These are phyloP conservation scores for Megaceryle alcyon DNA, from an alignment of 2,797 vertebrate species.

Conservation along the genomic window DNA sequence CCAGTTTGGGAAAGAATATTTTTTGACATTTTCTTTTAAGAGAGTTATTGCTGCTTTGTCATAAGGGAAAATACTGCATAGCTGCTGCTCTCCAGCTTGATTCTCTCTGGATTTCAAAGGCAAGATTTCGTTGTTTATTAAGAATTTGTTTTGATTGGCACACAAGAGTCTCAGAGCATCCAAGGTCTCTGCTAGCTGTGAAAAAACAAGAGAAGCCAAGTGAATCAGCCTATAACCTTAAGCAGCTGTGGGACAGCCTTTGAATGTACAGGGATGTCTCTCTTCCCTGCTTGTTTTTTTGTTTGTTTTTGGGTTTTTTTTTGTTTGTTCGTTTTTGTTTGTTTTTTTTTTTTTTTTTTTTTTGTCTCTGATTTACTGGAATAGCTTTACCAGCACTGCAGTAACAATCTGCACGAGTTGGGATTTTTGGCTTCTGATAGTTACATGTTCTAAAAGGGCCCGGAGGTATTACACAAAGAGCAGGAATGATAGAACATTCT, in stretches of 20 bases:
- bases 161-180: constrained; percentile 17
- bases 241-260: constrained; percentile 15
- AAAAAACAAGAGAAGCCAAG: constrained; percentile 46
- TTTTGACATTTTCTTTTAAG: not conserved
- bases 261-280: not conserved
- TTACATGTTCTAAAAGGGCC: constrained; percentile 45
- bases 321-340: not conserved
- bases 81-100: not conserved
- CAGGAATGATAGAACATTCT: constrained; percentile 42
- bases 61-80: constrained; percentile 34
- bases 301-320: too few species aligned
- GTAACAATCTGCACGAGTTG: constrained; percentile 68
- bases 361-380: not conserved
- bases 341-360: too few species aligned
- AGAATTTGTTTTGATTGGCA: constrained; percentile 66
- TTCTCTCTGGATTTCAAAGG: constrained; percentile 54
- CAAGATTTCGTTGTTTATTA: constrained; percentile 57
- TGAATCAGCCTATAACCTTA: constrained; percentile 32
- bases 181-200: constrained; percentile 35
- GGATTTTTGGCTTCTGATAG: constrained; percentile 55
- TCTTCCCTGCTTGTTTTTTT: not conserved
- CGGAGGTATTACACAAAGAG: constrained; percentile 21
- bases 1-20: not conserved
- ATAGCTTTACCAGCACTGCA: constrained; percentile 55
- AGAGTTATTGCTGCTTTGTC: constrained; percentile 2